Percentiles rank a stretch among this genome's conserved stretches.
Conservation (phyloP, 2,113 vertebrate genomes). For the Scomber scombrus region DNA sequence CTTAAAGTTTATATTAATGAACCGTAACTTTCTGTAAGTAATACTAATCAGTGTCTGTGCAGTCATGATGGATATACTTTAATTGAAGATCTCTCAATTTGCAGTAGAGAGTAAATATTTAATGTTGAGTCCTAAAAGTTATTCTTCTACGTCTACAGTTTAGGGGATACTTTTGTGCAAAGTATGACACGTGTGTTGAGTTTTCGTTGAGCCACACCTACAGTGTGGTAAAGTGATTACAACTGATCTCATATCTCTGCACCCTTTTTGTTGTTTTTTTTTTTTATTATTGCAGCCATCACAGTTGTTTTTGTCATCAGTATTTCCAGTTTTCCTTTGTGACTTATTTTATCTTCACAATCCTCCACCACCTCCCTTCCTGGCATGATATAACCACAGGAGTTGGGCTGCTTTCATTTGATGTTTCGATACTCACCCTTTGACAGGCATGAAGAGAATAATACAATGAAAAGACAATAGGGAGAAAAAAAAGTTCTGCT, state of each 20-base stretch:
- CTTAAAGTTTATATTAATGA: too few relatives aligned
- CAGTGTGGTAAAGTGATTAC: background rate
- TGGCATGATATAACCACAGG: constrained; percentile 1
- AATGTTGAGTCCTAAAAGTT: too few relatives aligned
- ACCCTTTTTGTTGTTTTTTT: too few relatives aligned
- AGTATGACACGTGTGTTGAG: too few relatives aligned
- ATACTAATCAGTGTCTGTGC: too few relatives aligned
- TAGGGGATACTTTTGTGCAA: too few relatives aligned
- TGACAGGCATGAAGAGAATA: background rate
- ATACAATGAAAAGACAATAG: background rate
- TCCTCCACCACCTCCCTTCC: background rate
- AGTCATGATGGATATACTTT: too few relatives aligned
- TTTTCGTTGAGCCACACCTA: background rate
- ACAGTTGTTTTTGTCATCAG: constrained; percentile 1
- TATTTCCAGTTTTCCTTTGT: constrained; percentile 1
- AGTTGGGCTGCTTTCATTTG: constrained; percentile 17
- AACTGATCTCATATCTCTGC: background rate
- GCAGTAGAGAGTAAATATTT: too few relatives aligned
- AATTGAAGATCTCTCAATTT: too few relatives aligned
- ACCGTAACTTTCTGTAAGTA: too few relatives aligned
- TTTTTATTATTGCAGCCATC: background rate
- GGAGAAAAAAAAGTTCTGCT: too few relatives aligned
- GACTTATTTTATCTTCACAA: constrained; percentile 2
- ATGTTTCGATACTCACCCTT: background rate
- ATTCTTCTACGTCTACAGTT: too few relatives aligned